These are phyloP conservation scores for Pteromalus puparum DNA, from an alignment of 1,140 invertebrate species.

Conservation along the genomic window DNA sequence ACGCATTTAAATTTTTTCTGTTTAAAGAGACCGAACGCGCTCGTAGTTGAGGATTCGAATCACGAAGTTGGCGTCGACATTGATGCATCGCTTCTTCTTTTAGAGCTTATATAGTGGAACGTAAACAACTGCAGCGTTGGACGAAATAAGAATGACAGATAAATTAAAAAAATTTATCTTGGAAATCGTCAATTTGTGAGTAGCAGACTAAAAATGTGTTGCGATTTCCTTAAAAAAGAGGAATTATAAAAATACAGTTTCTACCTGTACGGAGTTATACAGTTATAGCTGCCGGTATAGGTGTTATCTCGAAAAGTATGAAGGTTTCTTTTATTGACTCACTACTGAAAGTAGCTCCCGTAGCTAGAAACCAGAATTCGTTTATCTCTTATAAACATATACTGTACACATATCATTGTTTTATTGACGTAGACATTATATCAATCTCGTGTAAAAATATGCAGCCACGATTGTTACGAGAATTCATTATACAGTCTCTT, in stretches of 20 bases:
- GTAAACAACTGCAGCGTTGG: background rate
- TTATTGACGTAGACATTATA: background rate
- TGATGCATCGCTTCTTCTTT: background rate
- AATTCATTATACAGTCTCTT: background rate
- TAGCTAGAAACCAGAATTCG: background rate
- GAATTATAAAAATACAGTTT: background rate
- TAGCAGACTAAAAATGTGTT: background rate
- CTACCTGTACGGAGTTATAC: background rate
- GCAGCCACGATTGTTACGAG: background rate
- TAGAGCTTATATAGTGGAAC: background rate
- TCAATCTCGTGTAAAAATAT: background rate
- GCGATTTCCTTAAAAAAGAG: background rate
- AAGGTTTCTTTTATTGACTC: conserved; percentile 33
- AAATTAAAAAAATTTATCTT: background rate
- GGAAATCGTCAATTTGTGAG: too few relatives aligned
- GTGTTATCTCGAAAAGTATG: background rate
- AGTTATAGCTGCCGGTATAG: background rate
- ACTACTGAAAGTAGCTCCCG: conserved; percentile 9
- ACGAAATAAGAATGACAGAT: background rate
- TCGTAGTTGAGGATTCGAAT: background rate
- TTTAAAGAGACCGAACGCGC: background rate
- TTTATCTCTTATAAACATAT: background rate
- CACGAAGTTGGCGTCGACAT: background rate
- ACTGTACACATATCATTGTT: background rate
- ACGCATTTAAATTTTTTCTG: conserved; percentile 15